phyloP scores from a whole-genome alignment of 2,797 vertebrate species.

The Microchirus variegatus region DNA sequence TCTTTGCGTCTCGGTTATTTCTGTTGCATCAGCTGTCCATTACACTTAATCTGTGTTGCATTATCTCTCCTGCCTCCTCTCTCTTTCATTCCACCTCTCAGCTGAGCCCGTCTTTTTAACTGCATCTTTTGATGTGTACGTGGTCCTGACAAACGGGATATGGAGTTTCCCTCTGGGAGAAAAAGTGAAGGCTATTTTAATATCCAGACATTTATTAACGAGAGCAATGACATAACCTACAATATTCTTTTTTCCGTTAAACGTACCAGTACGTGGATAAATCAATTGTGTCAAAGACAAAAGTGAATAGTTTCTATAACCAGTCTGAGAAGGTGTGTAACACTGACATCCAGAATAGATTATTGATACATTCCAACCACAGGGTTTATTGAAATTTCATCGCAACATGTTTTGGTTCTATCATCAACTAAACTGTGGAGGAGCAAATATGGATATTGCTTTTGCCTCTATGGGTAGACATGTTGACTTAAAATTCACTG shows the following conservation, averaged over 20 bases:
- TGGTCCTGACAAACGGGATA: constrained; percentile 43
- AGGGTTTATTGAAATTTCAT: constrained; percentile 17
- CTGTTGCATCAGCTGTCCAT: constrained; percentile 65
- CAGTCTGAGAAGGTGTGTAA: constrained; percentile 10
- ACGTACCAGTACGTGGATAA: constrained; percentile 5
- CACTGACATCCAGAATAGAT: constrained; percentile 12
- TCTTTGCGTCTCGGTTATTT: constrained; percentile 56
- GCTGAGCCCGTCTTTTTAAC: constrained; percentile 32
- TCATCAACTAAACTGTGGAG: constrained; percentile 11
- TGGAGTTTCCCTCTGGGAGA: constrained; percentile 49
- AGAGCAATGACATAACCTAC: constrained; percentile 8
- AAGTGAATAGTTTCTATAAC: constrained; percentile 16
- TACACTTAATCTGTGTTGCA: constrained; percentile 57
- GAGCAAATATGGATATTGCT: constrained; percentile 14
- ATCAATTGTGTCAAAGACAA: constrained; percentile 16
- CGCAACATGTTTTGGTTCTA: neutral
- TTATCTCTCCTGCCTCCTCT: constrained; percentile 40
- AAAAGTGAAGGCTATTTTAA: constrained; percentile 24
- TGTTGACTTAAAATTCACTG: constrained; percentile 3
- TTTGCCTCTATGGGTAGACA: neutral
- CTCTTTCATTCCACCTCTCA: constrained; percentile 11
- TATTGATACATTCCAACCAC: constrained; percentile 17
- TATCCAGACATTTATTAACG: constrained; percentile 11
- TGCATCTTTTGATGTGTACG: constrained; percentile 48
- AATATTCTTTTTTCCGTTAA: constrained; percentile 39